These are phyloP conservation scores for Palloptera scutellata DNA, from an alignment of 2,888 invertebrate species.

Conservation along the genomic window DNA sequence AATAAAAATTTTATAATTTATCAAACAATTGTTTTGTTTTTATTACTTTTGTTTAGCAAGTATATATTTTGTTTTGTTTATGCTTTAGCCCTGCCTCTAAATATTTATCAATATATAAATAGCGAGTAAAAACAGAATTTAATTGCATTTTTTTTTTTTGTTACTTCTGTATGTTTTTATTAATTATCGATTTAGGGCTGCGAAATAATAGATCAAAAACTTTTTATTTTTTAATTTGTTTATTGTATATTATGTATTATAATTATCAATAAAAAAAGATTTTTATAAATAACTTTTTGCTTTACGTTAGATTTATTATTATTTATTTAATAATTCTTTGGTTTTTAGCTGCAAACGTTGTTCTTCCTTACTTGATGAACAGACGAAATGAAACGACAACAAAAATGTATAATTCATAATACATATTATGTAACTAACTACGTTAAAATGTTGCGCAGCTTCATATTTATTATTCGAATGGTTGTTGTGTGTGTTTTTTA, in stretches of 20 bases:
- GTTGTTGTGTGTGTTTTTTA: constrained; percentile 21
- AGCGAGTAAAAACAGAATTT: constrained; percentile 42
- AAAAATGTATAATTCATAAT: too few relatives aligned
- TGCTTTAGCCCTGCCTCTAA: constrained; percentile 16
- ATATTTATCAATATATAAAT: constrained; percentile 34
- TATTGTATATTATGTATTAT: constrained; percentile 31
- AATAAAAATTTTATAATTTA: constrained; percentile 19
- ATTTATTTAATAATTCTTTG: neutral
- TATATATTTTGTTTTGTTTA: constrained; percentile 10
- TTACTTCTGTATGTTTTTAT: constrained; percentile 16
- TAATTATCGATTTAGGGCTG: constrained; percentile 38
- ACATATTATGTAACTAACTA: constrained; percentile 55
- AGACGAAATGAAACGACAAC: constrained; percentile 23
- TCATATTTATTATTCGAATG: constrained; percentile 37
- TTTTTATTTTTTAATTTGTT: constrained; percentile 20
- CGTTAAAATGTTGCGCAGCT: constrained; percentile 48
- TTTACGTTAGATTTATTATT: constrained; percentile 24
- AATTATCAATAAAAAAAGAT: constrained; percentile 12
- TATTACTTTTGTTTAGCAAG: too few relatives aligned
- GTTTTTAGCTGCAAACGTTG: constrained; percentile 50
- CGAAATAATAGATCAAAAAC: constrained; percentile 45
- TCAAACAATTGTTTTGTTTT: neutral
- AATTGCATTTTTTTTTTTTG: constrained; percentile 26
- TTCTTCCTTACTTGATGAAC: constrained; percentile 29
- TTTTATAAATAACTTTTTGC: constrained; percentile 28